Evolutionary conservation across 37 sponge, comb jelly and placozoan species (phyloP).

Genomic region (Chondrilla cf. caribensis): DNA sequence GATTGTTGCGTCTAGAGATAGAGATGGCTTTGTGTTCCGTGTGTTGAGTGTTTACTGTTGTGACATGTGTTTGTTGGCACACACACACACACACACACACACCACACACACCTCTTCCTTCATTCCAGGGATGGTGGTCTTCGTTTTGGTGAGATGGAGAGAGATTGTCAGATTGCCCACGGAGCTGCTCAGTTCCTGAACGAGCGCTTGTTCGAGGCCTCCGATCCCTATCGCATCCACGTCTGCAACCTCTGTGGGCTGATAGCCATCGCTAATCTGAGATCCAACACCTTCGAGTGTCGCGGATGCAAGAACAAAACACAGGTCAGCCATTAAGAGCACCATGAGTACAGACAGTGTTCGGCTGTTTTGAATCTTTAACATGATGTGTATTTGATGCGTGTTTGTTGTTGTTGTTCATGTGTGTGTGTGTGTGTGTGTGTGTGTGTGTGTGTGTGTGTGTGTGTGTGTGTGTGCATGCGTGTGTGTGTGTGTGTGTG

Average conservation of each 20-base stretch:
- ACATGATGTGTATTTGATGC: no score
- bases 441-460: no score
- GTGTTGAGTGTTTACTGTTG: constrained; percentile 5
- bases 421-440: no score
- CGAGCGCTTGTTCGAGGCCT: constrained; percentile 90
- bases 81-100: not conserved
- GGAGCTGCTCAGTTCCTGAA: constrained; percentile 99
- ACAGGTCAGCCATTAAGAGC: constrained; percentile 57
- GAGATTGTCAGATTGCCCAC: constrained; percentile 99
- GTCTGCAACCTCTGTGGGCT: constrained; percentile 98
- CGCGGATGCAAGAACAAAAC: constrained; percentile 98
- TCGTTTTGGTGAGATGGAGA: constrained; percentile 99
- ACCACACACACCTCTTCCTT: not conserved
- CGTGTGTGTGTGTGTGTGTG: no score
- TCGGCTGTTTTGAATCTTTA: no score
- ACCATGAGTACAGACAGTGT: no score
- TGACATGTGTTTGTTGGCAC: not conserved
- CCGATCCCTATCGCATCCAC: constrained; percentile 92
- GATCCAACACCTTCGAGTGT: constrained; percentile 92
- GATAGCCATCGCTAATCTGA: constrained; percentile 95
- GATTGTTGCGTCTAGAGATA: no score
- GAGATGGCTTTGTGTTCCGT: no score
- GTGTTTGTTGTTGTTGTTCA: no score
- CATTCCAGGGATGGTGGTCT: constrained; percentile 93
- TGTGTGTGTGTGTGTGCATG: no score